A percentile compares a stretch with the other conserved stretches of the same genome.
phyloP scores from a whole-genome alignment of 2,888 invertebrate genomes.

The Pherbina coryleti region DNA sequence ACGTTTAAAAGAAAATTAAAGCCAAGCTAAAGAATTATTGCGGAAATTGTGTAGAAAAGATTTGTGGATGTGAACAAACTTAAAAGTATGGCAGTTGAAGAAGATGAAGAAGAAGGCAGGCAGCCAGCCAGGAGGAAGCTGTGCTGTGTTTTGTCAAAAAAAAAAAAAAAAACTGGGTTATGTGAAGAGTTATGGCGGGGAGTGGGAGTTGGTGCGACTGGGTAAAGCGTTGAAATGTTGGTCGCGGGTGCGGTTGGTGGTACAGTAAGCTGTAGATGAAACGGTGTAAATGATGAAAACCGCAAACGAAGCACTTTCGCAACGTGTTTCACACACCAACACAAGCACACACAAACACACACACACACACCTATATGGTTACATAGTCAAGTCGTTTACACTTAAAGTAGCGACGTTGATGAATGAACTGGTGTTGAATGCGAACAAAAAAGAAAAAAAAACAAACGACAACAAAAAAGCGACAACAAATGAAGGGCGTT shows the following conservation, averaged over 20 bases:
- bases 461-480: constrained; percentile 29
- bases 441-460: constrained; percentile 32
- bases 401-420: constrained; percentile 20
- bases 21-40: neutral
- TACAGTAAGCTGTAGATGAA: neutral
- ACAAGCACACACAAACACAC: constrained; percentile 21
- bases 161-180: constrained; percentile 16
- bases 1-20: neutral
- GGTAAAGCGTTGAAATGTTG: neutral
- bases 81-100: too few relatives aligned
- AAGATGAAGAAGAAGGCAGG: neutral
- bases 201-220: neutral
- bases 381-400: neutral
- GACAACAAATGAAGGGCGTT: constrained; percentile 3
- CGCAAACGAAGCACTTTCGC: constrained; percentile 35
- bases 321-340: constrained; percentile 30
- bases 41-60: neutral
- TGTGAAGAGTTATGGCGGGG: neutral
- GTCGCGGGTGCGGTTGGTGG: neutral
- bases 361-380: neutral
- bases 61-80: neutral
- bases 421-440: constrained; percentile 29
- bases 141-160: neutral
- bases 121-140: neutral
- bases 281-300: constrained; percentile 29